These are phyloP conservation scores for Allenopithecus nigroviridis DNA, from an alignment of 2,797 vertebrate species.

Conservation along the genomic window DNA sequence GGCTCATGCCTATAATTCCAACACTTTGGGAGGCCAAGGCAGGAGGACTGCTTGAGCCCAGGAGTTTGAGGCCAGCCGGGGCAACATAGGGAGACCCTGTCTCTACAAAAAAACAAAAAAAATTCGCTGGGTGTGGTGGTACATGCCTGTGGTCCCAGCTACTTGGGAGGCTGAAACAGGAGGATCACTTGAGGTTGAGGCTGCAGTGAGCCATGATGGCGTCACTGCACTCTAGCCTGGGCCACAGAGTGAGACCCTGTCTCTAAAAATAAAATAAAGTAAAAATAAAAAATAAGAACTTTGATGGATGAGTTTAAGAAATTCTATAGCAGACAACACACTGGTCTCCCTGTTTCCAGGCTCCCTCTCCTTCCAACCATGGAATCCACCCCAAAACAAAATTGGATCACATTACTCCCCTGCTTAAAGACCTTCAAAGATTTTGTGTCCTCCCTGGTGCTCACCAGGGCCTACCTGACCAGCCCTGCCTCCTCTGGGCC, in stretches of 20 bases:
- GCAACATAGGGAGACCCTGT: neutral
- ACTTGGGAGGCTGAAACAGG: neutral
- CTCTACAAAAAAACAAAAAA: neutral
- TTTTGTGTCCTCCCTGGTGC: neutral
- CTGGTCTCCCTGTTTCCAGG: neutral
- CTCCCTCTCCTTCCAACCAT: neutral
- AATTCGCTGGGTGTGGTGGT: too few species aligned
- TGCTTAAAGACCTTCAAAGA: constrained; percentile 36
- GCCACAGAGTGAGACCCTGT: neutral
- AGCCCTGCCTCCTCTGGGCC: neutral
- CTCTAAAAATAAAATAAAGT: neutral
- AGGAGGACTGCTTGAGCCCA: neutral
- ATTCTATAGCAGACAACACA: neutral
- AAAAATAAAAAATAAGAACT: neutral
- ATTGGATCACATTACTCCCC: constrained; percentile 17
- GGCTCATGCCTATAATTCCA: neutral
- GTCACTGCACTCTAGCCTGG: neutral
- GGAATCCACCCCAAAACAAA: neutral
- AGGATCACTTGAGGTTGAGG: neutral
- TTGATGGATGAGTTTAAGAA: neutral
- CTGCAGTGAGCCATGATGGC: neutral
- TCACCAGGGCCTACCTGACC: neutral
- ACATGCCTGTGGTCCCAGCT: neutral
- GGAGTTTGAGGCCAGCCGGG: neutral
- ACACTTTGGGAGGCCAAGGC: neutral